Evolutionary conservation across 2,888 invertebrate species (phyloP), one percentile per base, ranked within the genome.

Genomic region (Agrochola lychnidis): DNA sequence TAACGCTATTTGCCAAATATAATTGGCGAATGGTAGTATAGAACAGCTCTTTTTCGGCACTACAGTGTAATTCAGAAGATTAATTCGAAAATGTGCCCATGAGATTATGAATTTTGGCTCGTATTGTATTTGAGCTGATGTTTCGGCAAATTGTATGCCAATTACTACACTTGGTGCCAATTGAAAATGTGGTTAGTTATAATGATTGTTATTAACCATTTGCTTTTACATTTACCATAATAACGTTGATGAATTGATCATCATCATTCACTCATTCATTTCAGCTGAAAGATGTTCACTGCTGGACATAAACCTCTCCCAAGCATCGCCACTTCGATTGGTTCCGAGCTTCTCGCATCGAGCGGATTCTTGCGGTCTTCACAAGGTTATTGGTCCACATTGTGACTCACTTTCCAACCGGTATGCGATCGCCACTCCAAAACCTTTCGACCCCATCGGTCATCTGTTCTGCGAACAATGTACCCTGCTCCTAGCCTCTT

Each of bases 91-190:
- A 93, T 90, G 84, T 86, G 85, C 91, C 92, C 91, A 92, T 90
- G 92, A 92, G 93, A 94, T 95, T 94, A 94, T 94, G 92, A 93
- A 92, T 93, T 94, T 94, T 94, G 94, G 94, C 93, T 92, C 91
- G 89, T 89, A 70, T 79, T 80, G 72, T 86, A 81, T 78, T 61
- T 77, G 78, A 45, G 68, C 45, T 73, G 69, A 76, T 79, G 56
- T 69, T 84, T 81, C 40, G 30, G 70, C 14, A 30, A 72, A 81
- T 61, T 63, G 36, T 30, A 68, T 30, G 45, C 53, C 56, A 67
- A 45, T 84, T 79, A 68, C n/a, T 22, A 66, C n/a, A 53, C 67
- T n/a, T 25, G 7, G 2, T 51, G 1, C 36, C 4, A 10, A 40
- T 56, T 66, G 7, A 40, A 40, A 71, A 64, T 45, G 45, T 45